Evolutionary conservation across 2,888 invertebrate genomes (phyloP), one percentile per base, ranked within the genome.

Genomic region (Drosophila rubida): DNA sequence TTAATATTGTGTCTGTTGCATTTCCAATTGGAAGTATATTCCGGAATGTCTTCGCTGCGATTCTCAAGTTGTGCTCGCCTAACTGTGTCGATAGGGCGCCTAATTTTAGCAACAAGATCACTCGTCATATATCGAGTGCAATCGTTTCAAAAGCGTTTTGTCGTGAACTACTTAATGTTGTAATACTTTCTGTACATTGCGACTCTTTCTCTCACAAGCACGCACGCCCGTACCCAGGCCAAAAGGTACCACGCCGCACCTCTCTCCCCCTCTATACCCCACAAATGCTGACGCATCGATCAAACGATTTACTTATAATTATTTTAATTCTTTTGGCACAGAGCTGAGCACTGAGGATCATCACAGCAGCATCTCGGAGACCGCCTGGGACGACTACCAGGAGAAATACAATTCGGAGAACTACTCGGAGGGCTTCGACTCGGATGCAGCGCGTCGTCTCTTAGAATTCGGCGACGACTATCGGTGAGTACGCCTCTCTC

Each of bases 301-400:
- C n/a, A 42, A 23, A 1, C 4, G n/a, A 41, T 11, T 48, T 50
- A 50, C 41, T 32, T 8, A 50, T 14, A 11, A 41, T 41, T n/a
- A 37, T 13, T 16, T 30, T 4, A 14, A 13, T 0, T 14, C 41
- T 57, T 49, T 13, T 13, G 8, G n/a, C 8, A 54, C 59, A 91
- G 95, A 95, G 89, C 93, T 93, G 68, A 94, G 94, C 22, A 94
- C 94, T 0, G 96, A 96, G 90, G 95, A 95, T 89, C 95, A 95
- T 78, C 90, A 91, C 50, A 95, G 95, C 87, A 96, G 96, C 88
- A 95, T 97, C 91, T 97, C 97, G 0, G 98, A 98, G 91, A 96
- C 97, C 86, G 97, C 97, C 48, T 98, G 98, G 98, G 98, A 98
- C 92, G 96, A 96, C 92, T 98, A 97, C 93, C 97, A 97, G 96